Evolutionary conservation across 2,888 invertebrate species (phyloP), one percentile per base, ranked within the genome.

Genomic region (Esperia sulphurella): DNA sequence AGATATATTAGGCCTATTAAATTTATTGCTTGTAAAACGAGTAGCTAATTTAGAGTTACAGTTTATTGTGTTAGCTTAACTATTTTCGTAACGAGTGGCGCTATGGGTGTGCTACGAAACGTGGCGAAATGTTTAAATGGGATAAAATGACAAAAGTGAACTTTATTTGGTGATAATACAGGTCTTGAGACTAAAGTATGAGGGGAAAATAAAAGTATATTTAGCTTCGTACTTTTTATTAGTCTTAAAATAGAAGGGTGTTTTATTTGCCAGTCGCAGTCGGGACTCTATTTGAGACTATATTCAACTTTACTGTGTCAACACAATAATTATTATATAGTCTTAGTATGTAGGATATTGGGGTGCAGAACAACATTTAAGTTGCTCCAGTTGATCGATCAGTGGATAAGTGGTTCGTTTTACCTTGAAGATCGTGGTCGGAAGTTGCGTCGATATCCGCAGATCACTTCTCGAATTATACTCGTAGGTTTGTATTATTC

Each of bases 1-100:
- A 65, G 73, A 70, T 43, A 30, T 14, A 14, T 14, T 43, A 41
- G 69, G 81, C 75, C 83, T 77, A 85, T 87, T 86, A 84, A 83
- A 84, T 87, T 87, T 84, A 87, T 86, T 87, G 83, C 82, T 83
- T 84, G 87, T 87, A 89, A 88, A 87, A 81, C 85, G 87, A 83
- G 79, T 65, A 83, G 87, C 86, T 88, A 89, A 88, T 88, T 87
- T 83, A 73, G 77, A 85, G 84, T 80, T 75, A 77, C 81, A 72
- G 83, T 88, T 86, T 87, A 89, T 87, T 86, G 80, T 85, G 83
- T 87, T 84, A 81, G 75, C 77, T 74, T 82, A 83, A 85, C 82
- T 81, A 80, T 72, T 79, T 81, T 76, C 81, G 61, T 58, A 66
- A 64, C 61, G 73, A 72, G 72, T 70, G 70, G 65, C 82, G 73